Percentiles rank a stretch among this genome's conserved stretches.
These are phyloP conservation scores for Ptychoptera albimana DNA, from an alignment of 2,888 invertebrate species.

Conservation along the genomic window DNA sequence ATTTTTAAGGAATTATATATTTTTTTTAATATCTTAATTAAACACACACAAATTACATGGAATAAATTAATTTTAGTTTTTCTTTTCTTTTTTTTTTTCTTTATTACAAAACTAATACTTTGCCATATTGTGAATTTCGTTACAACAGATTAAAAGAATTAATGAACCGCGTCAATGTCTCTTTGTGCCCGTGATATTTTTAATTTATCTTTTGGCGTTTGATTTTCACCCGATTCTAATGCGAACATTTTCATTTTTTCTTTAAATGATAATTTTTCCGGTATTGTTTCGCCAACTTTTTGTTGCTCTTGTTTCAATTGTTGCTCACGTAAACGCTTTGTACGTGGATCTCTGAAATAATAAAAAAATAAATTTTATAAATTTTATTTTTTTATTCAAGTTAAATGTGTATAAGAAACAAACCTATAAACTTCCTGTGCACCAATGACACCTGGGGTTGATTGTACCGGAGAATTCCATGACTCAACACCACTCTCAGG, in stretches of 20 bases:
- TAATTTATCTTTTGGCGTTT: slow-evolving; percentile 86
- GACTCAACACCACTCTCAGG: slow-evolving; percentile 32
- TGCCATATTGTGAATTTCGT: no score
- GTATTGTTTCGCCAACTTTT: slow-evolving; percentile 36
- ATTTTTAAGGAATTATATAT: no score
- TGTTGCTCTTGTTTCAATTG: slow-evolving; percentile 46
- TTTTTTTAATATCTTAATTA: no score
- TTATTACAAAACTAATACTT: no score
- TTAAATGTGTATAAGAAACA: no score
- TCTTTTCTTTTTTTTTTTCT: no score
- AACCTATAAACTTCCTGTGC: slow-evolving; percentile 93
- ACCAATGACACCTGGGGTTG: slow-evolving; percentile 92
- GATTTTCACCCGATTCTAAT: slow-evolving; percentile 83
- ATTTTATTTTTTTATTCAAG: no score
- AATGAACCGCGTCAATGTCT: slow-evolving; percentile 69
- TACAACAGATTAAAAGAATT: slow-evolving; percentile 11
- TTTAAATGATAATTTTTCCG: slow-evolving; percentile 89
- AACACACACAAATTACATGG: no score
- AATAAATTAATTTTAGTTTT: no score
- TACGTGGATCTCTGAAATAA: slow-evolving; percentile 64
- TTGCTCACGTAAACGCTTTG: slow-evolving; percentile 70
- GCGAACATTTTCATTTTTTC: slow-evolving; percentile 99
- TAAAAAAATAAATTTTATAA: background rate
- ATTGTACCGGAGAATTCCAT: slow-evolving; percentile 33
- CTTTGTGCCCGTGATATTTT: slow-evolving; percentile 92